These are phyloP conservation scores for Orthonyx spaldingii DNA, from an alignment of 2,113 vertebrate genomes.

Conservation along the genomic window DNA sequence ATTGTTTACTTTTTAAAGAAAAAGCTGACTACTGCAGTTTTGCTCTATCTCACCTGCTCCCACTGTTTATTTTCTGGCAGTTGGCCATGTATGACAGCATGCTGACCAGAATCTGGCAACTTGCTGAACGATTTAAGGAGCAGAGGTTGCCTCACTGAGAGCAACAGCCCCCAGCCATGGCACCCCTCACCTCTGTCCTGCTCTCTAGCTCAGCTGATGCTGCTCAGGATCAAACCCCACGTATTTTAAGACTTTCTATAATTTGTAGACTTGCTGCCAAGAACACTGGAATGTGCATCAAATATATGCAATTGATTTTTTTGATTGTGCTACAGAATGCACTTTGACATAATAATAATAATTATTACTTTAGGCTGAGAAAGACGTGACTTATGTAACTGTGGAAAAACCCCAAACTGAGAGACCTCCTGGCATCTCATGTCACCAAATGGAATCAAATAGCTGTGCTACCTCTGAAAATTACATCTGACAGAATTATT, in stretches of 20 bases:
- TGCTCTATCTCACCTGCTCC: background rate
- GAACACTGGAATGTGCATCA: background rate
- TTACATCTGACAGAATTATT: background rate
- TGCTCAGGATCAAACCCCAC: background rate
- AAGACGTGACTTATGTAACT: conserved; percentile 10
- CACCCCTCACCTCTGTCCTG: background rate
- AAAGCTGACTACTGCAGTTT: background rate
- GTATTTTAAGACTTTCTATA: background rate
- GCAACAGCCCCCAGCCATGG: background rate
- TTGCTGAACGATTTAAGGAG: conserved; percentile 5
- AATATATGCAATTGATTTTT: conserved; percentile 23
- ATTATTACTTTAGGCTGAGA: conserved; percentile 6
- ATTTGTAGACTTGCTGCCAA: background rate
- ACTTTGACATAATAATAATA: conserved; percentile 13
- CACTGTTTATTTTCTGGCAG: background rate
- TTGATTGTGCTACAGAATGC: background rate
- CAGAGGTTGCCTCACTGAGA: background rate
- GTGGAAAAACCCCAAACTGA: background rate
- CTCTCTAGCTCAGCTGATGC: background rate
- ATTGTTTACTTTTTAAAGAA: background rate
- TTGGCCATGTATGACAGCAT: background rate
- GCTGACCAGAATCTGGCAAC: background rate
- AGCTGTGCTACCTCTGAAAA: background rate
- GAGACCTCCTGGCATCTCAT: conserved; percentile 26
- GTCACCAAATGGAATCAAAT: conserved; percentile 45